Base-by-base conservation (phyloP, 1,140 invertebrate species). In the Apolygus lucorum region DNA sequence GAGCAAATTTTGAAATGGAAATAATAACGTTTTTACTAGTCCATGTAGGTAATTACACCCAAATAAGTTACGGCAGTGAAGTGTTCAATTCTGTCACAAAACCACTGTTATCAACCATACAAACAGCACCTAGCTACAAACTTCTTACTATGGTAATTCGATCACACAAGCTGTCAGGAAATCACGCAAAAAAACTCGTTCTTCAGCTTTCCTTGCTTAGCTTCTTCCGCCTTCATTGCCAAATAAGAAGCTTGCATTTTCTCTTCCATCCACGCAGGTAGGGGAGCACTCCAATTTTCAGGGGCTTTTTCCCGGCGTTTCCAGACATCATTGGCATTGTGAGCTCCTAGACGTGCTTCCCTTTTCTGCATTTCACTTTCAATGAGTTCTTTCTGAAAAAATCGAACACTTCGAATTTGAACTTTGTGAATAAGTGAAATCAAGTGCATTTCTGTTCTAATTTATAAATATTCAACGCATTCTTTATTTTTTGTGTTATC, bases 261-360 rank as follows among this genome's bases (percentile, higher is more conserved):
- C 73, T 90, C 84, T 24, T 79, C 74, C 76, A 92, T 80, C 84
- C 86, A 88, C 25, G 89, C 84, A 2, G 92, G 91, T 71, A 95
- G 77, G 2, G 89, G 89, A 69, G 81, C 82, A 72, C 86, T 84
- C 92, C 92, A 95, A 76, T 92, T 86, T 70, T 79, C 76, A 2
- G 92, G 92, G 4, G 91, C 91, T 68, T 79, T 73, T n/a, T 83
- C 80, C 63, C 92, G 81, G 75, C 85, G 88, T 74, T 86, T 80
- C 93, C 92, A 95, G 21, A 88, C 82, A 76, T 89, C 81, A 79
- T 95, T 95, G 17, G 74, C 75, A 72, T 84, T 85, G 77, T 93
- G 89, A 0, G 83, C 81, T 49, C 76, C 76, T 66, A 93, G 76
- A 72, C 93, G 80, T 63, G 81, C 76, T 28, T 79, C 67, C 68